Evolutionary conservation across 2,797 vertebrate genomes (phyloP).

Genomic region (Thamnophis elegans): DNA sequence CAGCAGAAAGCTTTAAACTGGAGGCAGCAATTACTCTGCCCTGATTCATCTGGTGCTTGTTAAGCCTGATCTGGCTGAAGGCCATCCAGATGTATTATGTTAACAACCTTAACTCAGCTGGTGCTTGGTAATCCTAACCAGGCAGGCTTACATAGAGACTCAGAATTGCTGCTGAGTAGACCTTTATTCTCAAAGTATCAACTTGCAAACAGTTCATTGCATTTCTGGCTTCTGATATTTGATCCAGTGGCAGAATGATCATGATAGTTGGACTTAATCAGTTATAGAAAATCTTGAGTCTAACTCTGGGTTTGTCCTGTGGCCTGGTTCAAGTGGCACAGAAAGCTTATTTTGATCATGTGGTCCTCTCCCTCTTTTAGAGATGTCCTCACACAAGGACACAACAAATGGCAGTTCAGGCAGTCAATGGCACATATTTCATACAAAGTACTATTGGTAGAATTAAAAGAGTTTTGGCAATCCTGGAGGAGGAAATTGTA

Average conservation of each 20-base stretch:
- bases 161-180: background rate
- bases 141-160: background rate
- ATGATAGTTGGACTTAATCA: background rate
- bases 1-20: background rate
- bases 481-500: background rate
- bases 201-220: background rate
- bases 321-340: background rate
- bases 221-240: background rate
- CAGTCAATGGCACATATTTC: background rate
- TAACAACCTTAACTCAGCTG: background rate
- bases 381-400: background rate
- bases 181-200: background rate
- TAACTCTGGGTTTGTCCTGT: background rate
- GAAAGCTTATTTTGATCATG: background rate
- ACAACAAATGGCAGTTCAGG: background rate
- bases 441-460: background rate
- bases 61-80: background rate
- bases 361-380: background rate
- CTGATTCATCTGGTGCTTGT: background rate
- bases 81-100: background rate
- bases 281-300: background rate
- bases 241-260: background rate
- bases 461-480: background rate
- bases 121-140: background rate
- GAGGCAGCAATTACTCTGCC: background rate